These are phyloP conservation scores for Trypoxylon attenuatum DNA, from an alignment of 2,888 invertebrate species.

Conservation along the genomic window DNA sequence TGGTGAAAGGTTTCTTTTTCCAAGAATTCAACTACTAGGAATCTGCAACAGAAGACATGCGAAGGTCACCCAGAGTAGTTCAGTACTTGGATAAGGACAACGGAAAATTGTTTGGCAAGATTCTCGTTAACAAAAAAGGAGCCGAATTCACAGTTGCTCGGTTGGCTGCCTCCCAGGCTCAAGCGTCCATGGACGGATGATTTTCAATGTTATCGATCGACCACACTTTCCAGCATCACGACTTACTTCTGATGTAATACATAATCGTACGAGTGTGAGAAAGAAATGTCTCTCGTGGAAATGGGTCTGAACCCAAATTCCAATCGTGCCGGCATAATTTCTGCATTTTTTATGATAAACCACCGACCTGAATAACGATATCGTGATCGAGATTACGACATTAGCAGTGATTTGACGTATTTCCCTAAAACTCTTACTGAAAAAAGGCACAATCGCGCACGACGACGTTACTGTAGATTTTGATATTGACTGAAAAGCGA, in stretches of 20 bases:
- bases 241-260: constrained; percentile 50
- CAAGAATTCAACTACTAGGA: constrained; percentile 3
- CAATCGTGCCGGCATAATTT: too few relatives aligned
- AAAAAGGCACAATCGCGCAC: too few relatives aligned
- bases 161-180: constrained; percentile 43
- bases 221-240: constrained; percentile 41
- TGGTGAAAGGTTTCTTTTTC: constrained; percentile 74
- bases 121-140: constrained; percentile 14
- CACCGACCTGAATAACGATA: too few relatives aligned
- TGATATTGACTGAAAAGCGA: too few relatives aligned
- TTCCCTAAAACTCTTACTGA: too few relatives aligned
- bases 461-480: too few relatives aligned
- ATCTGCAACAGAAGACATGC: constrained; percentile 33
- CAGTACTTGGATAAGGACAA: not conserved
- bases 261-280: constrained; percentile 1
- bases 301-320: too few relatives aligned
- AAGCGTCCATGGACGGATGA: constrained; percentile 40
- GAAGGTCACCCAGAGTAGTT: not conserved
- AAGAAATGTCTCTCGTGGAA: not conserved
- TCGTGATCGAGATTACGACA: too few relatives aligned
- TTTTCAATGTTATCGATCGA: constrained; percentile 58
- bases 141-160: constrained; percentile 30
- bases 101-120: not conserved
- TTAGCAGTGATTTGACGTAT: too few relatives aligned
- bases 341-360: too few relatives aligned